phyloP scores from a whole-genome alignment of 2,888 invertebrate genomes.

The Aphelenchoides bicaudatus region DNA sequence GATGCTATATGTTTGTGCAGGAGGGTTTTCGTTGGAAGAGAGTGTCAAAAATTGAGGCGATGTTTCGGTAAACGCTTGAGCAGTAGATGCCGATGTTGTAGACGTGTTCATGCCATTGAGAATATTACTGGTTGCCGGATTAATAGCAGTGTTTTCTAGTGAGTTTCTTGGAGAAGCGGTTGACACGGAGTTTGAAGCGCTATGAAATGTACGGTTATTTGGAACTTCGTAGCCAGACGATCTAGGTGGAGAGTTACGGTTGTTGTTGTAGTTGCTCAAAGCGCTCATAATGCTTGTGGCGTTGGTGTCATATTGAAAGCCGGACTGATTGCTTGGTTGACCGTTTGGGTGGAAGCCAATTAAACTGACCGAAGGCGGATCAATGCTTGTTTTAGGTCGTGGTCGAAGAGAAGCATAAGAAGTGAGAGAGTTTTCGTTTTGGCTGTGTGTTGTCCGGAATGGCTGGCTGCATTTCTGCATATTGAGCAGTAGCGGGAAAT shows the following conservation, averaged over 20 bases:
- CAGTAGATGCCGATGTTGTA: not conserved
- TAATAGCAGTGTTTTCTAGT: no score
- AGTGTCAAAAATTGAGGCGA: no score
- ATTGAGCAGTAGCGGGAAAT: slow-evolving; percentile 2
- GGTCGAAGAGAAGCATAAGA: slow-evolving; percentile 24
- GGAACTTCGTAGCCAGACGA: slow-evolving; percentile 10
- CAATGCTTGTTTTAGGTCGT: not conserved
- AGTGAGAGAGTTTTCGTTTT: slow-evolving; percentile 18
- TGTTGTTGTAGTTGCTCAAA: slow-evolving; percentile 1
- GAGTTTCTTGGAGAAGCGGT: slow-evolving; percentile 14
- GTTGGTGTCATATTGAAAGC: no score
- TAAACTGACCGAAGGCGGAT: not conserved
- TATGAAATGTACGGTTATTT: slow-evolving; percentile 1
- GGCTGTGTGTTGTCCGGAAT: slow-evolving; percentile 7
- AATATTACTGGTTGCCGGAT: not conserved
- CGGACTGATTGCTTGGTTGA: no score
- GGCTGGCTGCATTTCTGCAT: slow-evolving; percentile 2
- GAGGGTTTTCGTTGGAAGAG: no score
- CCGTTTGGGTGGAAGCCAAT: slow-evolving; percentile 2
- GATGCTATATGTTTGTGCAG: no score
- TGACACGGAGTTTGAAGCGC: not conserved
- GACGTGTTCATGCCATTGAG: not conserved
- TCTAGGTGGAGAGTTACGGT: not conserved
- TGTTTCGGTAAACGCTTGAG: no score
- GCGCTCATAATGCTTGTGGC: not conserved